These are phyloP conservation scores for Syngnathus rostellatus DNA, from an alignment of 2,797 vertebrate species.

Conservation along the genomic window DNA sequence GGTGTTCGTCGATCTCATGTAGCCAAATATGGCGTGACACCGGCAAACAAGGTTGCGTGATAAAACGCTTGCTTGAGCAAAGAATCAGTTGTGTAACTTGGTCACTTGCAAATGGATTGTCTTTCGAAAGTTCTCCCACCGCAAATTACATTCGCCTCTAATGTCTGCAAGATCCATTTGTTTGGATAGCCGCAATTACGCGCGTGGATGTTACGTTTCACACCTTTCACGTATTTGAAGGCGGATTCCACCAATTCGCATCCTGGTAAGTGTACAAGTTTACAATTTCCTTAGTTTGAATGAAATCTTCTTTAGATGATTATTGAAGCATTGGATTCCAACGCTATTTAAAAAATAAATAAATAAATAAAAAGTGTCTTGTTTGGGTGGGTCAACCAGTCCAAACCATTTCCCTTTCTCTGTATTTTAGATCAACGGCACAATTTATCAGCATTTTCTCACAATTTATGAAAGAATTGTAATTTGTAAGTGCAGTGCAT, in stretches of 20 bases:
- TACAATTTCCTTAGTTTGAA: neutral
- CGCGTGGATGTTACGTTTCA: neutral
- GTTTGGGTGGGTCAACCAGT: too few relatives aligned
- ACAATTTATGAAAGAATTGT: too few relatives aligned
- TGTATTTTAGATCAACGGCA: too few relatives aligned
- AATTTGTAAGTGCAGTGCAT: too few relatives aligned
- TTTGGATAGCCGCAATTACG: neutral
- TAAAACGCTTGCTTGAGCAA: neutral
- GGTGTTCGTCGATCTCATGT: too few relatives aligned
- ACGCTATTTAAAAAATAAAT: too few relatives aligned
- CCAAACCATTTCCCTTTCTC: too few relatives aligned
- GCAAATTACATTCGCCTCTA: neutral
- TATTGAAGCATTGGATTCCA: neutral
- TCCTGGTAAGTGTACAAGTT: neutral
- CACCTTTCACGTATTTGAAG: neutral
- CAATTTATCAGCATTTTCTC: neutral
- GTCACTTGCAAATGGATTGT: neutral
- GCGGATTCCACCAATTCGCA: neutral
- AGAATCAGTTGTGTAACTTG: neutral
- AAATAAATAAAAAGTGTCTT: too few relatives aligned
- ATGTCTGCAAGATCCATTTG: neutral
- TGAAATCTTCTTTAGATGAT: neutral
- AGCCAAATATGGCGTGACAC: neutral
- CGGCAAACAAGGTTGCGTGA: neutral
- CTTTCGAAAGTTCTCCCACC: neutral